Evolutionary conservation across 2,113 vertebrate genomes (phyloP), one percentile per base, ranked within the genome.

Genomic region (Nerophis ophidion): DNA sequence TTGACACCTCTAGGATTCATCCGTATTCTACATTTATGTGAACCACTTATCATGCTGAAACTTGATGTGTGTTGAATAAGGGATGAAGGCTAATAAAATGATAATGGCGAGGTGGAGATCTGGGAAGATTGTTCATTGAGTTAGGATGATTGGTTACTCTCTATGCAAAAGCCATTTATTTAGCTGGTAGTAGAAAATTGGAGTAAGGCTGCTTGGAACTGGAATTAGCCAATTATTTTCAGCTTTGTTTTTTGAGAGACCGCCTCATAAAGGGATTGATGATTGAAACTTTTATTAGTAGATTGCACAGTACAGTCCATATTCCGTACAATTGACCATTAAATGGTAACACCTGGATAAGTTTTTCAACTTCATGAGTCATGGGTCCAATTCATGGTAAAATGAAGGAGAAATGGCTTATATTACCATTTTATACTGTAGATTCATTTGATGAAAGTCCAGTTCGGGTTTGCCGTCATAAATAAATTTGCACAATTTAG

Each of bases 51-150:
- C 49, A 50, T 34, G 5, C 8, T 45, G 61, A 40, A 19, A 12
- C 61, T 77, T 77, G 13, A 53, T 71, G 65, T 76, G 75, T 69
- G 49, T n/a, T 48, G 36, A 69, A 58, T 66, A 54, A 63, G 50
- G 60, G 33, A 69, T 65, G 57, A 68, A 77, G 63, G 60, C 63
- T 8, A 80, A 86, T 89, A 79, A 81, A 82, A 86, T 87, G 75
- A 17, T 84, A 85, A 85, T 74, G 13, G 46, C 9, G 5, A 40
- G 13, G 16, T 8, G 19, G 34, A 50, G 55, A 86, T 71, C 57
- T 67, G 60, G 53, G 48, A 59, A 70, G 57, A 56, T 70, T 77
- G 74, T 40, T 76, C 75, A 57, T 66, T 26, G 44, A 56, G 33
- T 74, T 66, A 26, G 59, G 60, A 57, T 33, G 36, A 60, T 60